Percentiles rank a stretch among this genome's conserved stretches.
phyloP scores from a whole-genome alignment of 2,888 invertebrate genomes.

The Neoascia interrupta region DNA sequence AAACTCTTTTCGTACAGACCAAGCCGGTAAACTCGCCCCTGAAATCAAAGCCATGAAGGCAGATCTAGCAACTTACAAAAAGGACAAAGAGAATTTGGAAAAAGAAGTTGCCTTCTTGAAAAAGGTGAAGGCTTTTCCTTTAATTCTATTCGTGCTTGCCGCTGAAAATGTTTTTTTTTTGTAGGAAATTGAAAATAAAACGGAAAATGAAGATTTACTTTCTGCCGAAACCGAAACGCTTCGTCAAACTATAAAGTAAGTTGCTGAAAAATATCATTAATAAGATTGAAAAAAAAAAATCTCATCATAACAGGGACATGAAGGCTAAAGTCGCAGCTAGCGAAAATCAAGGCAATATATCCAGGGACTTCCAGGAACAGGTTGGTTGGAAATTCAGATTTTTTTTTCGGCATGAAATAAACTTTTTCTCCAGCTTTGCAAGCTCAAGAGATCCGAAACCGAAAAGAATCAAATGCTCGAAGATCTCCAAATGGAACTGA shows the following conservation, averaged over 20 bases:
- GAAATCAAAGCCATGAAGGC: slow-evolving; percentile 8
- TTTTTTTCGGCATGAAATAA: not conserved
- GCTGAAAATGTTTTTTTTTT: not conserved
- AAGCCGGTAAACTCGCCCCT: slow-evolving; percentile 2
- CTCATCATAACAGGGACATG: slow-evolving; percentile 11
- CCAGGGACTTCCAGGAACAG: slow-evolving; percentile 10
- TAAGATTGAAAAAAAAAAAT: no score
- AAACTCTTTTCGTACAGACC: slow-evolving; percentile 20
- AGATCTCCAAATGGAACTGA: slow-evolving; percentile 70
- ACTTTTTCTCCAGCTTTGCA: slow-evolving; percentile 49
- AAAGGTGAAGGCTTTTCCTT: no score
- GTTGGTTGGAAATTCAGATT: slow-evolving; percentile 1
- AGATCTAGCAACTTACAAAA: not conserved
- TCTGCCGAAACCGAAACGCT: slow-evolving; percentile 9
- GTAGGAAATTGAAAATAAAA: slow-evolving; percentile 17
- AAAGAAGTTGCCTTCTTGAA: slow-evolving; percentile 19
- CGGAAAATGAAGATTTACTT: not conserved
- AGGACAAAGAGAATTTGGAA: slow-evolving; percentile 13
- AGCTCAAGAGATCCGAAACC: slow-evolving; percentile 50
- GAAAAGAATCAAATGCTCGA: slow-evolving; percentile 72
- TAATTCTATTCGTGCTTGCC: no score
- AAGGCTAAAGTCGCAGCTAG: not conserved
- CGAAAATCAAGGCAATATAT: not conserved
- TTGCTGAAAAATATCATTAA: no score
- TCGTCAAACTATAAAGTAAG: slow-evolving; percentile 16